phyloP scores from a whole-genome alignment of 2,888 invertebrate species.

The Drosophila tanythrix region DNA sequence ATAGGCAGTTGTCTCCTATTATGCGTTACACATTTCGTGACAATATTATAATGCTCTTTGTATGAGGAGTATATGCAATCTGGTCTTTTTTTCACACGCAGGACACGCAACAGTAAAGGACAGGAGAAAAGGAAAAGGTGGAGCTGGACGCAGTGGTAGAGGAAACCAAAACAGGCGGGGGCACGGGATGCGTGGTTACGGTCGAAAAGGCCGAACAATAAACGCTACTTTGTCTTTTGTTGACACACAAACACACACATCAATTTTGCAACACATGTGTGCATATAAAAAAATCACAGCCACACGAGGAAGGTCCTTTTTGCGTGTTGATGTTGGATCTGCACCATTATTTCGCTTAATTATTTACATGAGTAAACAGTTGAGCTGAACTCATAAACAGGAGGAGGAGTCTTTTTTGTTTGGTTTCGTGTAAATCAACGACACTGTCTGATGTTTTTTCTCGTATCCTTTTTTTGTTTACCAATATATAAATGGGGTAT shows the following conservation, averaged over 20 bases:
- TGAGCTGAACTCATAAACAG: constrained; percentile 40
- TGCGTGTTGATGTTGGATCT: constrained; percentile 48
- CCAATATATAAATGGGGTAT: not conserved
- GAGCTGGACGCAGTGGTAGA: constrained; percentile 6
- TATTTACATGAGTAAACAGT: constrained; percentile 78
- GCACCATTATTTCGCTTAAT: constrained; percentile 78
- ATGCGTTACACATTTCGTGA: not conserved
- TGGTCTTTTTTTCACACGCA: constrained; percentile 59
- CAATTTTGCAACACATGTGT: constrained; percentile 20
- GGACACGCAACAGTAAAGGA: constrained; percentile 42
- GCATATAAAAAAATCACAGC: constrained; percentile 58
- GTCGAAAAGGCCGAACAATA: constrained; percentile 64
- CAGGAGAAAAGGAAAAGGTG: not conserved
- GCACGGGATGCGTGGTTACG: constrained; percentile 41
- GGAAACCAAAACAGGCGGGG: constrained; percentile 13
- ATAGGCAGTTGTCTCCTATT: not conserved
- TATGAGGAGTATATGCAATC: constrained; percentile 34
- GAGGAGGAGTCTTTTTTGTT: constrained; percentile 15
- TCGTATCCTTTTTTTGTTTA: not conserved
- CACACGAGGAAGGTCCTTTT: constrained; percentile 63
- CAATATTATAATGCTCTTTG: constrained; percentile 1
- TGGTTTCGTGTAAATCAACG: constrained; percentile 51
- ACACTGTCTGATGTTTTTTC: constrained; percentile 7
- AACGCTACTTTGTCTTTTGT: constrained; percentile 71
- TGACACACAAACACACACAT: constrained; percentile 40